Conservation (phyloP, 2,888 invertebrate genomes). For the Heliconius ismenius region DNA sequence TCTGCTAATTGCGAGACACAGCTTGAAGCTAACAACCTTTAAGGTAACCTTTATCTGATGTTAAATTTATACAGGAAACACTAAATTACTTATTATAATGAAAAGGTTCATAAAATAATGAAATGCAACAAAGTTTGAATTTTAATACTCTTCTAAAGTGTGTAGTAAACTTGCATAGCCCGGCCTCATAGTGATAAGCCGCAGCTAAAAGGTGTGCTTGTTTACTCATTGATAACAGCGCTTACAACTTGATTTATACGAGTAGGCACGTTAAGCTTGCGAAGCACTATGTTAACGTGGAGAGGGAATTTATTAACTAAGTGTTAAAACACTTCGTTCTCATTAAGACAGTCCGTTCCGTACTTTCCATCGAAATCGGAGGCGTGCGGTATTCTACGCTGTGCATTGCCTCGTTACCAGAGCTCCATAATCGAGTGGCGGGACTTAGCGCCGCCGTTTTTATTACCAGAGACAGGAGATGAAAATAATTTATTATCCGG, state of each 20-base stretch:
- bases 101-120: background rate
- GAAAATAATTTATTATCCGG: background rate
- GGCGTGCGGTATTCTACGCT: too few relatives aligned
- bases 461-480: background rate
- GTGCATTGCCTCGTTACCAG: too few relatives aligned
- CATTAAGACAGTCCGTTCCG: background rate
- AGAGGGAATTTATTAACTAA: background rate
- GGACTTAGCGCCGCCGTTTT: background rate
- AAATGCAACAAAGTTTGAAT: background rate
- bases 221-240: constrained; percentile 15
- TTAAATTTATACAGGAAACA: background rate
- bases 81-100: too few relatives aligned
- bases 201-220: background rate
- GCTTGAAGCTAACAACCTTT: too few relatives aligned
- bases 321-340: background rate
- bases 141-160: background rate
- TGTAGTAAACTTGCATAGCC: background rate
- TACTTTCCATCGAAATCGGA: too few relatives aligned
- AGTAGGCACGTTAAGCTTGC: background rate
- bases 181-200: background rate
- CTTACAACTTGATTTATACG: constrained; percentile 2
- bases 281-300: background rate
- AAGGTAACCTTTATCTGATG: too few relatives aligned
- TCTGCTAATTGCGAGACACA: too few relatives aligned
- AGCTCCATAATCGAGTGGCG: background rate